Percentiles rank a stretch among this genome's conserved stretches.
These are phyloP conservation scores for Fragum sueziense DNA, from an alignment of 2,888 invertebrate genomes.

Conservation along the genomic window DNA sequence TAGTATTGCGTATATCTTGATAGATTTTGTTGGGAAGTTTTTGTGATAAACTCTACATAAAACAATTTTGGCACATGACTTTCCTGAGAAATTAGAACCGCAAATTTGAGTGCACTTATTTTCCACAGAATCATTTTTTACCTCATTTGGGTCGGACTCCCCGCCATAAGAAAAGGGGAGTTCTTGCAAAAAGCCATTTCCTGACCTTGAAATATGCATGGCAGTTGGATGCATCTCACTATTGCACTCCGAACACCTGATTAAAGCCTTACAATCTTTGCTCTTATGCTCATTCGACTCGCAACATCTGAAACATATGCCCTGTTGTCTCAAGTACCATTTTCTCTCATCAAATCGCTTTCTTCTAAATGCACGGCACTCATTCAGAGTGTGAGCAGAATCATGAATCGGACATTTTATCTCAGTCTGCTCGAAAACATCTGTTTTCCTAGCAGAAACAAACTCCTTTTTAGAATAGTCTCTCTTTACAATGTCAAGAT, in stretches of 20 bases:
- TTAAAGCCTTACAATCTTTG: neutral
- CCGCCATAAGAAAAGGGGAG: neutral
- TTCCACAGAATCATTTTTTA: conserved; percentile 9
- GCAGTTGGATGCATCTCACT: conserved; percentile 24
- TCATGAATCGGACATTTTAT: conserved; percentile 28
- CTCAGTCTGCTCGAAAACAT: neutral
- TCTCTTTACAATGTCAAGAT: neutral
- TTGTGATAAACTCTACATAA: conserved; percentile 23
- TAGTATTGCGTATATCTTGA: conserved; percentile 36
- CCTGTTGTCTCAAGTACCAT: conserved; percentile 17
- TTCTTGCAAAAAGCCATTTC: neutral
- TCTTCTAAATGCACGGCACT: neutral
- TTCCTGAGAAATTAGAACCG: neutral
- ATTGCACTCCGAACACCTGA: conserved; percentile 6
- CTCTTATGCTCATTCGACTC: neutral
- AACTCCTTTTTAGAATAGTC: conserved; percentile 1
- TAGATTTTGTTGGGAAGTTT: neutral
- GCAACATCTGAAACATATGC: conserved; percentile 27
- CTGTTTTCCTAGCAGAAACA: conserved; percentile 18
- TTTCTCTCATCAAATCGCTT: conserved; percentile 12
- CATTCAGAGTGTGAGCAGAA: conserved; percentile 16
- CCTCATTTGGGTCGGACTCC: neutral
- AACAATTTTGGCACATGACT: conserved; percentile 10
- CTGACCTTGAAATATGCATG: conserved; percentile 18
- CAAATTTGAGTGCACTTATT: conserved; percentile 1